These are phyloP conservation scores for Phyllotreta cruciferae DNA, from an alignment of 2,888 invertebrate species.

Conservation along the genomic window DNA sequence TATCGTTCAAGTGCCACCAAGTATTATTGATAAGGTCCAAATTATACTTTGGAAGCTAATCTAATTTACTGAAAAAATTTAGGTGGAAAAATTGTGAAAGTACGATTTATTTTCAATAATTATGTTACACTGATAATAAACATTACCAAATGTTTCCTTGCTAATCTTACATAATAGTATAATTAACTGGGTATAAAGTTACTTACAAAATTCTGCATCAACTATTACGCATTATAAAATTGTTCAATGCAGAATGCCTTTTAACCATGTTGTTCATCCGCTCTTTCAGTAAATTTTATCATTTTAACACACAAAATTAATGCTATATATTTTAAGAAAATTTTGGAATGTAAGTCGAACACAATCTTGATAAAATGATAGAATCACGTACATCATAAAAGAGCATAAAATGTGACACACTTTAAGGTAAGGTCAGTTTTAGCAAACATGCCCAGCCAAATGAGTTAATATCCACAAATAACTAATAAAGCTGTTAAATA, in stretches of 20 bases:
- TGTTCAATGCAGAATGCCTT: not conserved
- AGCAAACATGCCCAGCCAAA: constrained; percentile 1
- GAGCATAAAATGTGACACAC: no score
- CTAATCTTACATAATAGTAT: constrained; percentile 3
- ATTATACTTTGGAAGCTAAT: constrained; percentile 13
- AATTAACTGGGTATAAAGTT: constrained; percentile 13
- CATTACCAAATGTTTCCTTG: constrained; percentile 12
- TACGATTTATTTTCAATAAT: constrained; percentile 7
- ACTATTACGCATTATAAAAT: not conserved
- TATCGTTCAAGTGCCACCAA: not conserved
- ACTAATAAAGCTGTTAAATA: no score
- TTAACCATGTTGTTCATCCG: not conserved
- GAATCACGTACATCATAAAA: no score
- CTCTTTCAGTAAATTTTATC: no score
- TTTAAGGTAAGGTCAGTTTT: no score
- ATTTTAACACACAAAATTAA: no score
- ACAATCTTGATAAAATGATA: no score
- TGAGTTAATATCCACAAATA: not conserved
- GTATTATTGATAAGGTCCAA: constrained; percentile 16
- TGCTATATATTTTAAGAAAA: no score
- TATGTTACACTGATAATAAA: constrained; percentile 6
- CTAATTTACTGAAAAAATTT: constrained; percentile 9
- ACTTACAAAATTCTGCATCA: constrained; percentile 3
- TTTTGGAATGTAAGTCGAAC: no score
- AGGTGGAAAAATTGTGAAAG: constrained; percentile 8